Percentiles rank a stretch among this genome's conserved stretches.
These are phyloP conservation scores for Gorsachius goisagi DNA, from an alignment of 2,113 vertebrate genomes.

Conservation along the genomic window DNA sequence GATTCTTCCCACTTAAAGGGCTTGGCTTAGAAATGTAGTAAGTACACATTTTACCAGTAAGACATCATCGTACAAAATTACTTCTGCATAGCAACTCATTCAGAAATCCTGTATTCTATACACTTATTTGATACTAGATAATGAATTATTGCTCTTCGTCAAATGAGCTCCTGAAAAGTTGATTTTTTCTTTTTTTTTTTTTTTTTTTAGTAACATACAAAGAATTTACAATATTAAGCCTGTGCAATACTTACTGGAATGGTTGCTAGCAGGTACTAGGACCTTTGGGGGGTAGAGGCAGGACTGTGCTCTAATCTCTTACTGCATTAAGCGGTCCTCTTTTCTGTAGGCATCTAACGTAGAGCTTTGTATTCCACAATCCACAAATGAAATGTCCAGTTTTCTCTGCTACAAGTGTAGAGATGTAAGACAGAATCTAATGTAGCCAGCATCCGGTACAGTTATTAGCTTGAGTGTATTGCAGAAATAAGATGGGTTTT, in stretches of 20 bases:
- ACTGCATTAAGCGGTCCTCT: neutral
- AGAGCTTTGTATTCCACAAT: neutral
- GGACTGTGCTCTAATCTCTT: neutral
- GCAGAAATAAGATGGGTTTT: neutral
- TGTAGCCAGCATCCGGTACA: neutral
- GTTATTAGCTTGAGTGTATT: neutral
- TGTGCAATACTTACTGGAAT: neutral
- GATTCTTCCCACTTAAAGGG: neutral
- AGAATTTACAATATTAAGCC: neutral
- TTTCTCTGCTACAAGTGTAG: neutral
- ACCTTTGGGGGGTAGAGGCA: neutral
- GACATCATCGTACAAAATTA: neutral
- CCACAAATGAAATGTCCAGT: neutral
- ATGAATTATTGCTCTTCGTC: neutral
- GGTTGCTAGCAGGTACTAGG: neutral
- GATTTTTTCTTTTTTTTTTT: neutral
- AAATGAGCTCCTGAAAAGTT: neutral
- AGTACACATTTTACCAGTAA: neutral
- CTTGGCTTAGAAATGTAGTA: neutral
- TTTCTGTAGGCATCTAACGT: neutral
- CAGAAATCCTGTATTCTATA: neutral
- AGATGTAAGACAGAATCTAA: fast-evolving
- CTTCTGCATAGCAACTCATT: neutral
- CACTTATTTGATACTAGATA: neutral
- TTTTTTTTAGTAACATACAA: neutral